Evolutionary conservation across 2,797 vertebrate species (phyloP).

Genomic region (Enteromius anoplus): DNA sequence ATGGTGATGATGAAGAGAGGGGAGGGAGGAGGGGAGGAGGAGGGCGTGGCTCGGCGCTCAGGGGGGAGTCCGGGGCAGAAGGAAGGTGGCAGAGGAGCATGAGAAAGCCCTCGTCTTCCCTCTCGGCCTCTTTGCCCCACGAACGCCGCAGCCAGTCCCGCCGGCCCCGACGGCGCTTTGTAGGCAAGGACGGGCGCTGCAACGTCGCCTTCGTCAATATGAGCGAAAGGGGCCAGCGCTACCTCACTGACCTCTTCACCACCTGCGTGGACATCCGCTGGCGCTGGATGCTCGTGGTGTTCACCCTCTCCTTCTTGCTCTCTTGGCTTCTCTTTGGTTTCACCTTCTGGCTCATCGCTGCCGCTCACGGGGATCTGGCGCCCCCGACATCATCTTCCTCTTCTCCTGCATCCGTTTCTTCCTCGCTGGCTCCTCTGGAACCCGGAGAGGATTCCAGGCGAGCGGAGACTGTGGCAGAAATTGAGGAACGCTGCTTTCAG

Average conservation of each 20-base stretch:
- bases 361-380: slow-evolving; percentile 77
- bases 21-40: slow-evolving; percentile 56
- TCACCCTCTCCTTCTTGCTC: slow-evolving; percentile 91
- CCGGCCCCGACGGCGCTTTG: slow-evolving; percentile 80
- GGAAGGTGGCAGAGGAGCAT: slow-evolving; percentile 60
- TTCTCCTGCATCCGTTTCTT: slow-evolving; percentile 66
- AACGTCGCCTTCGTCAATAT: slow-evolving; percentile 90
- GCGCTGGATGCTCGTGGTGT: slow-evolving; percentile 94
- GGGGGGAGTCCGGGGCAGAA: slow-evolving; percentile 67
- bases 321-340: slow-evolving; percentile 94
- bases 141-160: slow-evolving; percentile 66
- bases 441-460: slow-evolving; percentile 61
- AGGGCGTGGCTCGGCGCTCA: slow-evolving; percentile 64
- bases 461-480: slow-evolving; percentile 59
- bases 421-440: slow-evolving; percentile 56
- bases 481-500: slow-evolving; percentile 83
- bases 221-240: slow-evolving; percentile 89
- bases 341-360: slow-evolving; percentile 91
- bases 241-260: slow-evolving; percentile 92
- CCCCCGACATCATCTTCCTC: slow-evolving; percentile 62
- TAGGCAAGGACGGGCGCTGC: slow-evolving; percentile 84
- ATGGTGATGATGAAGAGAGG: slow-evolving; percentile 17
- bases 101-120: slow-evolving; percentile 62
- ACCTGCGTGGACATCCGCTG: slow-evolving; percentile 94
- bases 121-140: slow-evolving; percentile 64